Percentiles rank a stretch among this genome's conserved stretches.
These are phyloP conservation scores for Astatoreochromis straeleni DNA, from an alignment of 2,113 vertebrate genomes.

Conservation along the genomic window DNA sequence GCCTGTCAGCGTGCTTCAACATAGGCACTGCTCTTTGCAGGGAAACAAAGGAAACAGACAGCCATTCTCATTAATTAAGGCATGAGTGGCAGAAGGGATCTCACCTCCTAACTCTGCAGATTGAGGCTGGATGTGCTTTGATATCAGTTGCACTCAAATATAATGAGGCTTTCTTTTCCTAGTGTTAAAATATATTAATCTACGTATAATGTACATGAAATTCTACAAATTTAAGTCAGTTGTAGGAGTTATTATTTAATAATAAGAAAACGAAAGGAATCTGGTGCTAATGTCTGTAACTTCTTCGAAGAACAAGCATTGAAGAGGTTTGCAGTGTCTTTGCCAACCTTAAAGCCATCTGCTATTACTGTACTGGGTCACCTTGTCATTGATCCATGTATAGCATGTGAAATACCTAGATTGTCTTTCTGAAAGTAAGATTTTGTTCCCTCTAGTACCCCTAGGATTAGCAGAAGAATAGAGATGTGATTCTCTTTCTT, in stretches of 20 bases:
- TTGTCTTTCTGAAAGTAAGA: conserved; percentile 41
- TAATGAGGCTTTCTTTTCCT: not conserved
- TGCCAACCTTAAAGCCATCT: conserved; percentile 16
- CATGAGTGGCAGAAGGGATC: not conserved
- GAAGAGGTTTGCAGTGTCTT: conserved; percentile 32
- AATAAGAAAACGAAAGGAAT: not conserved
- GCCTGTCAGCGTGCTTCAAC: not conserved
- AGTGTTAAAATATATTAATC: not conserved
- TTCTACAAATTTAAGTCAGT: not conserved
- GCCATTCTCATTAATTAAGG: conserved; percentile 24
- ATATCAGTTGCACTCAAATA: not conserved
- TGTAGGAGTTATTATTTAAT: not conserved
- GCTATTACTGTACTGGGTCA: conserved; percentile 26
- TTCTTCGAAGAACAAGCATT: not conserved
- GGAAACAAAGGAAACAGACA: not conserved
- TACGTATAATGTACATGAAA: not conserved
- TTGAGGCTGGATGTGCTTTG: conserved; percentile 4
- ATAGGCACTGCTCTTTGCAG: not conserved
- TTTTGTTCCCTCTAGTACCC: not conserved
- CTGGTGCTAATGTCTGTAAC: not conserved
- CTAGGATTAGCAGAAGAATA: conserved; percentile 20
- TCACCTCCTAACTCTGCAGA: not conserved
- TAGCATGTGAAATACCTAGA: conserved; percentile 37
- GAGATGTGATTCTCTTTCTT: conserved; percentile 8
- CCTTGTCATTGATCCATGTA: conserved; percentile 54